Evolutionary conservation across 1,140 invertebrate species (phyloP).

Genomic region (Galleria mellonella): DNA sequence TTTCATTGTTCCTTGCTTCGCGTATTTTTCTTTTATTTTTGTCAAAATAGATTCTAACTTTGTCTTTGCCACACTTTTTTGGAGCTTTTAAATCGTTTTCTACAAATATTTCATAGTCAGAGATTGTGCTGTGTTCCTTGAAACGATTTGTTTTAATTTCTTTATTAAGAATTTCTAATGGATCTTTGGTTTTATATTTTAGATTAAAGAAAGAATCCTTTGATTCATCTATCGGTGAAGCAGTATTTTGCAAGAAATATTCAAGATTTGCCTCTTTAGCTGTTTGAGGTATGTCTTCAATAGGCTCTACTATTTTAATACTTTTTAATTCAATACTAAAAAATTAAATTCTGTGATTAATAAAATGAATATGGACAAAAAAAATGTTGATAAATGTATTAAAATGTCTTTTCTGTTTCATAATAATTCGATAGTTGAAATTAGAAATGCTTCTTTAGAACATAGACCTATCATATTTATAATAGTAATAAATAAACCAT

Average conservation of each 20-base stretch:
- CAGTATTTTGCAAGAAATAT: too few relatives aligned
- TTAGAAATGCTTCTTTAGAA: too few relatives aligned
- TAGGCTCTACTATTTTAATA: not conserved
- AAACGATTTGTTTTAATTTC: constrained; percentile 13
- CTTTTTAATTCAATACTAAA: constrained; percentile 7
- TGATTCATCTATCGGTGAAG: too few relatives aligned
- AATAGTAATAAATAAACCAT: too few relatives aligned
- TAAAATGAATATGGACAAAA: too few relatives aligned
- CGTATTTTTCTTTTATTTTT: constrained; percentile 41
- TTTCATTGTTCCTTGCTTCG: constrained; percentile 1
- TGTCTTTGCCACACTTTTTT: constrained; percentile 39
- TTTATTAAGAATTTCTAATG: constrained; percentile 11
- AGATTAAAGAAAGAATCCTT: not conserved
- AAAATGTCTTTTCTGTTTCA: too few relatives aligned
- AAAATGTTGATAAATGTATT: too few relatives aligned
- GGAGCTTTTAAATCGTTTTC: constrained; percentile 38
- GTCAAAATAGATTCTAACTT: constrained; percentile 40
- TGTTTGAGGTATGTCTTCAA: too few relatives aligned
- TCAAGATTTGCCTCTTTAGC: too few relatives aligned
- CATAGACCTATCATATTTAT: too few relatives aligned
- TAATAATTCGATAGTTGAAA: too few relatives aligned
- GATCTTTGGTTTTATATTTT: constrained; percentile 11
- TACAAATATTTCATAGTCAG: constrained; percentile 44
- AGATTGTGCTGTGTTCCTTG: constrained; percentile 12
- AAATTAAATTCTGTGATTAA: not conserved